Evolutionary conservation across 2,888 invertebrate genomes (phyloP), one percentile per base, ranked within the genome.

Genomic region (Micropterix aruncella): DNA sequence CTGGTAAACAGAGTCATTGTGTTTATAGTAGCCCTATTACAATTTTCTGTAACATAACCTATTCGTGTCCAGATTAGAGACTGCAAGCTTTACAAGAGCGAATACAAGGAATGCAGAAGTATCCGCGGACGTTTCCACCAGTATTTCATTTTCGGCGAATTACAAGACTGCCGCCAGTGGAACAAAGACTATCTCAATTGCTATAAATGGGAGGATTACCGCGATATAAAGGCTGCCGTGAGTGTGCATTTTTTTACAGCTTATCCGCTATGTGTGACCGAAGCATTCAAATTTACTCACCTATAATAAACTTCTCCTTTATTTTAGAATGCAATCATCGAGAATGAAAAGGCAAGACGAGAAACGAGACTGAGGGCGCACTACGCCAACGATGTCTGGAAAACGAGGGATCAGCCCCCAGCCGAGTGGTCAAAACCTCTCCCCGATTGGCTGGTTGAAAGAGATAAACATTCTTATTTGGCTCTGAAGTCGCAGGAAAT

Each of bases 41-140:
- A n/a, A n/a, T 27, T 7, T 27, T 27, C 5, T 27, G 5, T 27
- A 27, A 27, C 12, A 27, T 5, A 27, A 7, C 14, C 1, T 9
- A 40, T 46, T 45, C 39, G 46, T 54, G 68, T 65, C 17, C 58
- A 90, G 90, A 79, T 91, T 41, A 71, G 86, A 52, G 79, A 83
- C 3, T 90, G 90, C 60, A 62, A 73, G n/a, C 54, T 77, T n/a
- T 92, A 92, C 57, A 74, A 82, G 54, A 83, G 81, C 43, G 91
- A 92, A 66, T 88, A 86, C 56, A 69, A 72, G 16, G 89, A 91
- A 51, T 92, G 92, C 59, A 80, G 66, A 43, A 80, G 84, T 52
- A 65, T 86, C 16, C 77, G 66, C 61, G 83, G 74, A 1, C 71
- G 90, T 51, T 88, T 92, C 54, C 82, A 93, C 59, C 93, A 93